Base-by-base conservation (phyloP, 2,888 invertebrate genomes). In the Eupithecia exiguata region DNA sequence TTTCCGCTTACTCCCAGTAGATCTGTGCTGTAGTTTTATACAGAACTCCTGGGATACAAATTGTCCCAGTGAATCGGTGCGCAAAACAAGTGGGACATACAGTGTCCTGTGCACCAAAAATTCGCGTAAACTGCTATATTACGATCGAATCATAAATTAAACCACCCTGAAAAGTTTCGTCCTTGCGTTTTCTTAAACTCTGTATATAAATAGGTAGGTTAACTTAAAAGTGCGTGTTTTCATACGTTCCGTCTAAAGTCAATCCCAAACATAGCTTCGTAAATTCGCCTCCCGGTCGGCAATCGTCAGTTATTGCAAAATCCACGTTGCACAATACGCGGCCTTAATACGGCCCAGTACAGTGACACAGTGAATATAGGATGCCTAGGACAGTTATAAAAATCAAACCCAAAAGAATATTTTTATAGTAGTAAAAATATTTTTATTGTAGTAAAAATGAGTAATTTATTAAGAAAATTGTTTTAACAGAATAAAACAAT, bases 251-350 rank as follows among this genome's bases (percentile, higher is more conserved):
- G 53, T 53, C 53, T 53, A 21, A 53, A 25, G 5, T 53, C 21
- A 12, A 14, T 14, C n/a, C n/a, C 10, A 12, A 18, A 38, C 5
- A 38, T 36, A 4, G 38, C 12, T 40, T 63, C 12, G 40, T n/a
- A 14, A 38, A 14, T 21, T 5, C 40, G 66, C 66, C 18, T 25
- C 66, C 66, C 66, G 38, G 18, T n/a, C 65, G 40, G 65, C 66
- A 43, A 66, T 66, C 40, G 66, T 4, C 40, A 66, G 66, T 66
- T 71, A 75, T 75, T 75, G 75, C 72, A 58, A 67, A 72, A 63
- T 68, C 63, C 68, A n/a, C 66, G 67, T 61, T 58, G 61, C 71
- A 71, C 49, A 38, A 71, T 67, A 68, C 35, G 53, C 35, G 14
- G 61, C 62, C 61, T 18, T 5, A 68, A 68, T 70, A 62, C 66